Percentiles rank a stretch among this genome's conserved stretches.
phyloP scores from a whole-genome alignment of 1,140 invertebrate species.

The Scylla paramamosain region DNA sequence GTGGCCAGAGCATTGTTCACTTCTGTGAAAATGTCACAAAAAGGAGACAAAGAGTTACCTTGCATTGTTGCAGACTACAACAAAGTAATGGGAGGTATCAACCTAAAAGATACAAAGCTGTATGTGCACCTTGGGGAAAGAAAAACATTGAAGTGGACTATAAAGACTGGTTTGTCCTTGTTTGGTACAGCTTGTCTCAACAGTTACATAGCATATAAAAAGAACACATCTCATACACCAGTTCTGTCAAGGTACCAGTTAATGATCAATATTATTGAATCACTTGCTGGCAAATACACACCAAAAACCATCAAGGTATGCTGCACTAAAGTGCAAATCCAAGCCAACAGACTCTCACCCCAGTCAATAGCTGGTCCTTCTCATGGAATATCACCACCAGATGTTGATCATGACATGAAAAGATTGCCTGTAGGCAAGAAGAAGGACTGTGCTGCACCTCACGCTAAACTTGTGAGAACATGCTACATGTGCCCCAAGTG shows the following conservation, averaged over 20 bases:
- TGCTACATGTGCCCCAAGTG: conserved; percentile 37
- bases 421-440: too few relatives aligned
- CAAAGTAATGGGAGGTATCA: conserved; percentile 37
- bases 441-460: conserved; percentile 2
- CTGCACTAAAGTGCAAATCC: neutral
- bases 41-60: conserved; percentile 29
- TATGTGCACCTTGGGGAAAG: conserved; percentile 31
- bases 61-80: conserved; percentile 51
- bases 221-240: conserved; percentile 14
- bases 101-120: conserved; percentile 32
- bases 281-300: neutral
- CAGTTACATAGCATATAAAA: conserved; percentile 31
- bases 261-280: neutral
- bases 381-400: neutral
- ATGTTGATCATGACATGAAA: too few relatives aligned
- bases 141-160: conserved; percentile 30
- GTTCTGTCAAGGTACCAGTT: conserved; percentile 30
- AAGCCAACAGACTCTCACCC: conserved; percentile 28
- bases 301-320: neutral
- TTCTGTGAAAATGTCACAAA: neutral
- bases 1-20: neutral
- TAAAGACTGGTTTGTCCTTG: neutral
- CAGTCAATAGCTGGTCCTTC: conserved; percentile 2
- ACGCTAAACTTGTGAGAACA: neutral
- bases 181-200: conserved; percentile 49